These are phyloP conservation scores for Agrilus biguttatus DNA, from an alignment of 2,888 invertebrate genomes.

Conservation along the genomic window DNA sequence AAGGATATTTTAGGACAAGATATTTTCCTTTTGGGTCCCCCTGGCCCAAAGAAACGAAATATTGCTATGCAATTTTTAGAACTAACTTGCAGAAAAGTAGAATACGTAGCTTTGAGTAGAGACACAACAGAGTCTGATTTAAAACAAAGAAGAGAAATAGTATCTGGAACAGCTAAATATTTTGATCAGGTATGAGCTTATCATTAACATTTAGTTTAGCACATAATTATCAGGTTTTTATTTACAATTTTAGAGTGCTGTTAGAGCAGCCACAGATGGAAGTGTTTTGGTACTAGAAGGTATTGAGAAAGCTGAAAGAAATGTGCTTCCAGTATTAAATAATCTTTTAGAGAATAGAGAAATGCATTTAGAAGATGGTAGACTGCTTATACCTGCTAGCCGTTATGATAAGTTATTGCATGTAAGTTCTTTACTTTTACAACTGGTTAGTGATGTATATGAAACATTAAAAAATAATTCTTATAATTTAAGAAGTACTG, in stretches of 20 bases:
- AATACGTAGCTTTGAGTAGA: constrained; percentile 84
- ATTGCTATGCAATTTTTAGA: constrained; percentile 82
- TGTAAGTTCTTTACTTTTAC: constrained; percentile 33
- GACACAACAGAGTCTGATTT: constrained; percentile 96
- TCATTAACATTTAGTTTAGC: not conserved
- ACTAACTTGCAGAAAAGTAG: constrained; percentile 75
- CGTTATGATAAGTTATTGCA: constrained; percentile 80
- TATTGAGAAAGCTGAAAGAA: constrained; percentile 93
- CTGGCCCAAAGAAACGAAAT: constrained; percentile 69
- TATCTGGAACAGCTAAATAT: constrained; percentile 74
- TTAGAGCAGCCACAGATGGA: constrained; percentile 80
- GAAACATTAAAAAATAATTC: not conserved
- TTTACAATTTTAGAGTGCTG: constrained; percentile 57
- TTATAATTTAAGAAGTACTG: constrained; percentile 2
- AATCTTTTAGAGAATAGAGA: constrained; percentile 94
- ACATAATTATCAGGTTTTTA: not conserved
- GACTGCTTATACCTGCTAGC: constrained; percentile 76
- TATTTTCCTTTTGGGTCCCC: constrained; percentile 85
- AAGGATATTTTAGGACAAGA: constrained; percentile 89
- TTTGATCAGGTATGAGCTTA: constrained; percentile 66
- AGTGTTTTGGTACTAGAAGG: constrained; percentile 85
- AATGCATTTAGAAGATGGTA: constrained; percentile 96
- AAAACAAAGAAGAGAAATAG: constrained; percentile 88
- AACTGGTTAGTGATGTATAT: too few relatives aligned
- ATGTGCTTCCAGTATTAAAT: constrained; percentile 90